phyloP scores from a whole-genome alignment of 2,797 vertebrate species.

The Dicrostonyx torquatus region DNA sequence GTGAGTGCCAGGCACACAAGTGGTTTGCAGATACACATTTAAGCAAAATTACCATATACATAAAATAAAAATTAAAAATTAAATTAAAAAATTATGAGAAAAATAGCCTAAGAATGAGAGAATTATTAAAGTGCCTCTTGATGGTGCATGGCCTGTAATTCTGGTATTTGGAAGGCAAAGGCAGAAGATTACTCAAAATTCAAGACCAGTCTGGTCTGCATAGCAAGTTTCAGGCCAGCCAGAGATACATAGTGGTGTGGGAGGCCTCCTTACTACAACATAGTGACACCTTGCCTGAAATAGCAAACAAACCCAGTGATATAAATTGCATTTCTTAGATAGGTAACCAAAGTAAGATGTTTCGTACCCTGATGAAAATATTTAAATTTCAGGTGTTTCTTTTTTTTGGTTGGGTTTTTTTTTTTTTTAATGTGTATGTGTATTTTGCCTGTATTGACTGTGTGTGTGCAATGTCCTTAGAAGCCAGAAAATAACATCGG shows the following conservation, averaged over 20 bases:
- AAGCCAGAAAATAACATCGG: neutral
- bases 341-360: constrained; percentile 6
- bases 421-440: neutral
- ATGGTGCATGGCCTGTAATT: too few species aligned
- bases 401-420: neutral
- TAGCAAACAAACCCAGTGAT: neutral
- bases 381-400: neutral
- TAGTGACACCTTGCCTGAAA: neutral
- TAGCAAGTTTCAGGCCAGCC: neutral
- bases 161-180: neutral
- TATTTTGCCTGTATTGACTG: neutral
- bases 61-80: neutral
- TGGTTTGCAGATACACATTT: neutral
- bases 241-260: neutral
- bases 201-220: neutral
- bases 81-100: neutral
- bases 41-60: neutral
- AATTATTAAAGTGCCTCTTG: neutral
- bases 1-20: neutral
- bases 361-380: constrained; percentile 1
- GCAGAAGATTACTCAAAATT: neutral
- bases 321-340: neutral
- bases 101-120: neutral
- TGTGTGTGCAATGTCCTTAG: neutral
- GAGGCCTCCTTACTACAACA: neutral